These are phyloP conservation scores for Drosophila niveifrons DNA, from an alignment of 2,888 invertebrate genomes.

Conservation along the genomic window DNA sequence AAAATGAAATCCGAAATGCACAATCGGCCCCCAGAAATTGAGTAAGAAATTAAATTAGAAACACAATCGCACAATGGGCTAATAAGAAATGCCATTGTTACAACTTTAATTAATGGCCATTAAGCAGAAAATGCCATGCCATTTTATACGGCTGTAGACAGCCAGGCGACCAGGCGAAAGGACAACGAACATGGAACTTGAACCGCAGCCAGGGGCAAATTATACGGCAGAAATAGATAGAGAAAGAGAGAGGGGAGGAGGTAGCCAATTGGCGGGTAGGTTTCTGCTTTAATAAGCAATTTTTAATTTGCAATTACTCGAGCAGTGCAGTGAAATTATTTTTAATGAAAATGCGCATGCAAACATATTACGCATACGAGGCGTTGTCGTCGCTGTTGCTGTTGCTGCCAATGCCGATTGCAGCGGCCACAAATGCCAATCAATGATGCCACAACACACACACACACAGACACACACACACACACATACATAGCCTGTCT, in stretches of 20 bases:
- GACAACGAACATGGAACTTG: slow-evolving; percentile 24
- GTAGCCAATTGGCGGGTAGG: slow-evolving; percentile 56
- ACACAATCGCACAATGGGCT: slow-evolving; percentile 24
- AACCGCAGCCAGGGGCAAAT: slow-evolving; percentile 45
- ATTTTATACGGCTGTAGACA: slow-evolving; percentile 60
- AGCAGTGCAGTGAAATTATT: slow-evolving; percentile 58
- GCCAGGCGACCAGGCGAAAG: slow-evolving; percentile 32
- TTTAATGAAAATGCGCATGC: slow-evolving; percentile 72
- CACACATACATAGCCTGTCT: slow-evolving; percentile 16
- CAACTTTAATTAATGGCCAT: slow-evolving; percentile 76
- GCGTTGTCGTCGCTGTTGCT: slow-evolving; percentile 38
- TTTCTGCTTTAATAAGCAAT: slow-evolving; percentile 80
- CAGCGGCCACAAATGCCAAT: slow-evolving; percentile 53
- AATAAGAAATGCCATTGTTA: slow-evolving; percentile 74
- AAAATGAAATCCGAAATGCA: slow-evolving; percentile 48
- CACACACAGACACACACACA: slow-evolving; percentile 10
- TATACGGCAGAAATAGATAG: slow-evolving; percentile 30
- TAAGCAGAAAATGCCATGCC: slow-evolving; percentile 61
- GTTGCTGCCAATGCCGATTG: slow-evolving; percentile 28
- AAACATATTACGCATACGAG: slow-evolving; percentile 73
- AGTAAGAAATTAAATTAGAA: slow-evolving; percentile 71
- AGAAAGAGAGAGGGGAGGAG: slow-evolving; percentile 30
- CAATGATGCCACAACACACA: slow-evolving; percentile 26
- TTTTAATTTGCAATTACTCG: slow-evolving; percentile 80
- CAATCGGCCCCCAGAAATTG: slow-evolving; percentile 50